These are phyloP conservation scores for Diadumene lineata DNA, from an alignment of 92 coral and sea anemone genomes.

Conservation along the genomic window DNA sequence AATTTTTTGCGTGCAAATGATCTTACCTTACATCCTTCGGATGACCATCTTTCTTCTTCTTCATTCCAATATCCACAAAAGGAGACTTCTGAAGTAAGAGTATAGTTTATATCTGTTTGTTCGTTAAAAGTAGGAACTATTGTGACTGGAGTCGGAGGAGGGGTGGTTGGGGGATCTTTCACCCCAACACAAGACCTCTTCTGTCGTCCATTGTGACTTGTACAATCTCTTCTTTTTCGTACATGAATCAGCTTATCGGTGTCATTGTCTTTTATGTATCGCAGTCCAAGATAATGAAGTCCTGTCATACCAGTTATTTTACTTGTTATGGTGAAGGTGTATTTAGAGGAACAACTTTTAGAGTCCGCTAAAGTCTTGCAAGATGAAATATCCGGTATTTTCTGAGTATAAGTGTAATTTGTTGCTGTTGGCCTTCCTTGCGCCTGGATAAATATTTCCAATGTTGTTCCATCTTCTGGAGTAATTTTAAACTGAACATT, in stretches of 20 bases:
- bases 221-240: conserved; percentile 47
- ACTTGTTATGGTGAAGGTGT: conserved; percentile 45
- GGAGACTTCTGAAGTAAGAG: conserved; percentile 51
- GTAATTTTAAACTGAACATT: conserved; percentile 27
- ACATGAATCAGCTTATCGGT: background rate
- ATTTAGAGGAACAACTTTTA: conserved; percentile 40
- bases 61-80: conserved; percentile 80
- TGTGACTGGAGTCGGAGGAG: conserved; percentile 58
- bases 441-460: conserved; percentile 40
- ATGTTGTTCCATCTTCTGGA: conserved; percentile 35
- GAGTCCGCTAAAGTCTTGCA: conserved; percentile 14
- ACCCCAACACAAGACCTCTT: conserved; percentile 74
- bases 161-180: conserved; percentile 79
- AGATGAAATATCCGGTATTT: conserved; percentile 44
- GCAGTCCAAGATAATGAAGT: conserved; percentile 63
- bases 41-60: conserved; percentile 63
- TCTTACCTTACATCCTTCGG: conserved; percentile 70
- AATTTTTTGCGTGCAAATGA: too few relatives aligned
- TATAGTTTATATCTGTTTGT: conserved; percentile 71
- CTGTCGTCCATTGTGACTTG: conserved; percentile 41
- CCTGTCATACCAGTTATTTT: conserved; percentile 63
- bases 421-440: conserved; percentile 41
- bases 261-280: background rate
- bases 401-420: conserved; percentile 19
- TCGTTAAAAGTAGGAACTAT: conserved; percentile 54